Conservation (phyloP, 2,113 vertebrate genomes). For the Pluvianellus socialis region DNA sequence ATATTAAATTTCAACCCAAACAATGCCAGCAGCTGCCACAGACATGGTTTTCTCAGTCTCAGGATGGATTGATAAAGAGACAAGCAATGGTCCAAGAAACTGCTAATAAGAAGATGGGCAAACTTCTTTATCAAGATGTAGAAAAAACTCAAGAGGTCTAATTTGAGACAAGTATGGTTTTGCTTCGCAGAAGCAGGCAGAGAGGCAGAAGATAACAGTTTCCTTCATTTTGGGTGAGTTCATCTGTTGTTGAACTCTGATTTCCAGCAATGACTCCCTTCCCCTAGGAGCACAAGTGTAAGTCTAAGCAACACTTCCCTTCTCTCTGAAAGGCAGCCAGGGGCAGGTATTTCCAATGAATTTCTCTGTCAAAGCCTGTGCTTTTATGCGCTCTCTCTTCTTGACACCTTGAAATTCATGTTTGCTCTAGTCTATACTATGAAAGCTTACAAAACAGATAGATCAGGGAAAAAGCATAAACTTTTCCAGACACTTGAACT, state of each 20-base stretch:
- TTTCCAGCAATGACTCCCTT: neutral
- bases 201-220: neutral
- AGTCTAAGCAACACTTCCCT: neutral
- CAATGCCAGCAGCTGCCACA: neutral
- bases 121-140: neutral
- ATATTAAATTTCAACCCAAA: slow-evolving; percentile 1
- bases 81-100: neutral
- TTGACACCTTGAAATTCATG: neutral
- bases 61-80: neutral
- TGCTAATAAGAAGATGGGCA: neutral
- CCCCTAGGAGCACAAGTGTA: neutral
- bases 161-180: neutral
- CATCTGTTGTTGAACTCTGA: neutral
- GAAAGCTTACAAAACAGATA: neutral
- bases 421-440: neutral
- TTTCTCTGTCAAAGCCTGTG: neutral
- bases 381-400: neutral
- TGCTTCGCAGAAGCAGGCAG: neutral
- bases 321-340: neutral
- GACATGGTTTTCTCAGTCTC: neutral
- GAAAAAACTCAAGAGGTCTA: neutral
- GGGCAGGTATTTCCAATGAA: neutral
- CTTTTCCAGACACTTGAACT: neutral
- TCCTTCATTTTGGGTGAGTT: neutral
- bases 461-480: neutral